Evolutionary conservation across 2,888 invertebrate species (phyloP), one percentile per base, ranked within the genome.

Genomic region (Sclerodermus sp.): DNA sequence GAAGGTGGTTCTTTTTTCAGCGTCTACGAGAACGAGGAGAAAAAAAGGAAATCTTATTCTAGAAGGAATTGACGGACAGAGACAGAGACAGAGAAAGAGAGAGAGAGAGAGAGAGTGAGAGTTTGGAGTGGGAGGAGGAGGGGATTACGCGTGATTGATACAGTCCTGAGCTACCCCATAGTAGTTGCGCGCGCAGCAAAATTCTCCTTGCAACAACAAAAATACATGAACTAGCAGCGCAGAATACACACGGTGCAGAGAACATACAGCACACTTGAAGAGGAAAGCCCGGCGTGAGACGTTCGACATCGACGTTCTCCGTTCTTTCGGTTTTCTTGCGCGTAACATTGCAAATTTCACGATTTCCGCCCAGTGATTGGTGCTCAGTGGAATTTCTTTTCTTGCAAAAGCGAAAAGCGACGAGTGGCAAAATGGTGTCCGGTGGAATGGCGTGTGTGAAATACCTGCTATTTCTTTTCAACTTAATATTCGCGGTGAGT

Each of bases 401-500:
- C 12, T 13, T n/a, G 15, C 12, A 43, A 29, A 34, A 15, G 17
- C 5, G 5, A 13, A 6, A 50, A 23, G 57, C 55, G 55, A 51
- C 50, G 13, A 57, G 55, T 50, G 42, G 32, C 14, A 83, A 80
- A 78, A 89, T 89, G 89, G 88, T 88, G 81, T 84, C 88, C 68
- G 87, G 87, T 63, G 90, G 90, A 74, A 89, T 91, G 87, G 87
- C 90, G 67, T 92, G 92, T 81, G 87, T 93, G 67, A 94, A 94
- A 81, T 93, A 91, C 78, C 83, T 94, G 53, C 84, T 94, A 43
- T 93, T 93, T 79, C 83, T 89, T 66, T 92, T 93, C 83, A 94
- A 93, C 80, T 84, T 73, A 45, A 68, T 73, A 44, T 73, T 73
- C 81, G 92, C 91, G 80, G 94, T 94, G 81, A 88, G 91, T 73